Conservation (phyloP, 2,888 invertebrate genomes). For the Amblyteles armatorius region DNA sequence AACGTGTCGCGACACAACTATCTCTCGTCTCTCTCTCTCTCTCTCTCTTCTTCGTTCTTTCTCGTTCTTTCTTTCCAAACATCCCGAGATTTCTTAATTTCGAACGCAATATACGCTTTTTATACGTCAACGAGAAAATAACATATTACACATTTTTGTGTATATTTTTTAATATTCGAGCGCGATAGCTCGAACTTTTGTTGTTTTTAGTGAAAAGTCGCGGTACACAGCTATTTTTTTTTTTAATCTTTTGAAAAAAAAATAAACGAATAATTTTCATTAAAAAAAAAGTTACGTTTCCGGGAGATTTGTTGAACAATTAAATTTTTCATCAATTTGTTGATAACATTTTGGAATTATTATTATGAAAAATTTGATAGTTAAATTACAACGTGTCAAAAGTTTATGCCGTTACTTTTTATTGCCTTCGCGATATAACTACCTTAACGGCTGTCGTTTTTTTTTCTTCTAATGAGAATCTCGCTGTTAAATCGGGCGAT, state of each 20-base stretch:
- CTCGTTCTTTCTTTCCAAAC: constrained; percentile 19
- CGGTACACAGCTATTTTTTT: no score
- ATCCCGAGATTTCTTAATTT: constrained; percentile 16
- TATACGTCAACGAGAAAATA: not conserved
- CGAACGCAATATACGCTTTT: not conserved
- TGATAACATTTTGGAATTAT: no score
- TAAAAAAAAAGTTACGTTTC: no score
- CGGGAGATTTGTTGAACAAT: no score
- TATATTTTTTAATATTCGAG: no score
- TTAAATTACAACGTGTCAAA: no score
- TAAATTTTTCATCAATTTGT: no score
- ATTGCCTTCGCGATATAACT: no score
- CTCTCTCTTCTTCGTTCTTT: constrained; percentile 13
- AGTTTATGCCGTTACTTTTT: no score
- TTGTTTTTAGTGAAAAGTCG: not conserved
- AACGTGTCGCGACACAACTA: constrained; percentile 32
- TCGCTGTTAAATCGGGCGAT: not conserved
- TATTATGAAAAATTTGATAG: no score
- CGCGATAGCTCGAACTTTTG: not conserved
- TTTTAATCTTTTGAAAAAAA: no score
- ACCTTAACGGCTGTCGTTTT: not conserved
- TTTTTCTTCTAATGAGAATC: not conserved
- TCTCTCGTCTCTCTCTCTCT: constrained; percentile 38
- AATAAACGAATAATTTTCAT: no score
- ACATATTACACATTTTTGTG: not conserved